A percentile compares a stretch with the other conserved stretches of the same genome.
Conservation (phyloP, 2,797 vertebrate species). For the Triplophysa yarkandensis region DNA sequence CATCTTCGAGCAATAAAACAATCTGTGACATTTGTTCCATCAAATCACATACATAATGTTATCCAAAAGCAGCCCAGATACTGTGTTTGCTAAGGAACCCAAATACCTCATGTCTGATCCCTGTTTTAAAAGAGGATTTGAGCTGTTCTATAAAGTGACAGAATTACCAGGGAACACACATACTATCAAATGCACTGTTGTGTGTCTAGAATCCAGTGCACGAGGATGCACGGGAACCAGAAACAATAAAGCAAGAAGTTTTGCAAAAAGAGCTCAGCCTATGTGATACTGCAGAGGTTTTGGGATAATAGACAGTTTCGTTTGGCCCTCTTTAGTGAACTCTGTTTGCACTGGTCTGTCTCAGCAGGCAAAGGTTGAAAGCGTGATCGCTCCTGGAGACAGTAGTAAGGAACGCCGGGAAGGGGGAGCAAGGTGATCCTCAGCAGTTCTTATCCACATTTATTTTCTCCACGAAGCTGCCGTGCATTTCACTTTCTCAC, state of each 20-base stretch:
- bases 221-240: conserved; percentile 4
- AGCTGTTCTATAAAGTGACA: conserved; percentile 4
- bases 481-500: conserved; percentile 19
- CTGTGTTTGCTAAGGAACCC: conserved; percentile 17
- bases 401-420: conserved; percentile 27
- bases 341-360: conserved; percentile 20
- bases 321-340: conserved; percentile 11
- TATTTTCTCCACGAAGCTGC: conserved; percentile 49
- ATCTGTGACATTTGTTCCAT: conserved; percentile 14
- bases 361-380: conserved; percentile 34
- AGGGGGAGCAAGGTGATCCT: conserved; percentile 41
- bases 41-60: conserved; percentile 32
- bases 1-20: neutral
- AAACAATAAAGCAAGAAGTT: neutral
- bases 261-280: too few species aligned
- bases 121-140: conserved; percentile 27
- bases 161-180: neutral
- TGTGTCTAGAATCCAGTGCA: neutral
- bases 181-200: too few species aligned
- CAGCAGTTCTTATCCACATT: conserved; percentile 44
- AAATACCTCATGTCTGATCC: neutral
- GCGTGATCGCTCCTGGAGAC: conserved; percentile 34
- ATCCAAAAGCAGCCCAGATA: conserved; percentile 21
- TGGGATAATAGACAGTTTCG: neutral
- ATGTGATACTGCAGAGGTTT: neutral